phyloP scores from a whole-genome alignment of 2,888 invertebrate genomes.

The Alentia gelatinosa region DNA sequence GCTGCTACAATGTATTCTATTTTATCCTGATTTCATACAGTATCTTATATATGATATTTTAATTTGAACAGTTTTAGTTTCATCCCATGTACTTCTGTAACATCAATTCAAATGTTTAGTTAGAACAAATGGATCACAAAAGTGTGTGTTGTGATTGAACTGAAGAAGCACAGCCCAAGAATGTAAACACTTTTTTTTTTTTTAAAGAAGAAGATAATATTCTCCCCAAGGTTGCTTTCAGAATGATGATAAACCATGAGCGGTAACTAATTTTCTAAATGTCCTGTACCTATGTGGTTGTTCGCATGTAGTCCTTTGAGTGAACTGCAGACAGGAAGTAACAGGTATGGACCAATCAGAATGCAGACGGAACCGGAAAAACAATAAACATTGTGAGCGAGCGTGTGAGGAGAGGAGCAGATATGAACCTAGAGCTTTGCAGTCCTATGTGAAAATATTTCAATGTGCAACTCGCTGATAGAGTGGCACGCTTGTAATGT shows the following conservation, averaged over 20 bases:
- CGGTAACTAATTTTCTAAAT: background rate
- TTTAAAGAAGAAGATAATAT: background rate
- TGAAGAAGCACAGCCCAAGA: background rate
- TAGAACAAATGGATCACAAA: conserved; percentile 24
- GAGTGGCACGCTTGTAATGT: conserved; percentile 35
- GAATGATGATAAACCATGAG: conserved; percentile 6
- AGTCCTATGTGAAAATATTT: conserved; percentile 42
- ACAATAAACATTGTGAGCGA: conserved; percentile 4
- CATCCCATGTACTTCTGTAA: conserved; percentile 25
- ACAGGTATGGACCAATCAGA: conserved; percentile 44
- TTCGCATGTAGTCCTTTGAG: conserved; percentile 14
- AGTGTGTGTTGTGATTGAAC: conserved; percentile 37
- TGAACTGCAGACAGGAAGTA: conserved; percentile 8
- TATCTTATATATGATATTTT: conserved; percentile 23
- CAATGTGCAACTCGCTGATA: conserved; percentile 47
- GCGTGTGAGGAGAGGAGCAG: background rate
- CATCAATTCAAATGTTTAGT: background rate
- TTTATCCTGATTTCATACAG: background rate
- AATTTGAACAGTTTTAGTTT: conserved; percentile 25
- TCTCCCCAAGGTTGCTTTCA: conserved; percentile 9
- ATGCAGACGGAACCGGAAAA: conserved; percentile 33
- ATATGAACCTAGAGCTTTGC: conserved; percentile 31
- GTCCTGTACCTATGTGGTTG: conserved; percentile 36
- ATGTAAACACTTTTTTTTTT: background rate
- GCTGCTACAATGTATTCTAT: conserved; percentile 47